Conservation (phyloP, 2,888 invertebrate genomes). For the Chrysolina oricalcia region DNA sequence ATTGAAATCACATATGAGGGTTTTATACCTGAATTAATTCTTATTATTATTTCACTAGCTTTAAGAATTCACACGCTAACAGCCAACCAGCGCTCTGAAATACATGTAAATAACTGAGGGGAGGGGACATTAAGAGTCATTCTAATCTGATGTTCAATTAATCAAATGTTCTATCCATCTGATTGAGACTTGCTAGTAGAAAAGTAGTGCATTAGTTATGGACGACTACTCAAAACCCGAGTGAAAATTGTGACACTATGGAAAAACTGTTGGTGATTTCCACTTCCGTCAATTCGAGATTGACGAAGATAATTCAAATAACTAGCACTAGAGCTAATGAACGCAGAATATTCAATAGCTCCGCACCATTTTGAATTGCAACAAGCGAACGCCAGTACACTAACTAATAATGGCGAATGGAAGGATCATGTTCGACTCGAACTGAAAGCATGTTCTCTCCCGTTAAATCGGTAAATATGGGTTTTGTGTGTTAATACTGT, state of each 20-base stretch:
- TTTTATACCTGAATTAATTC: no score
- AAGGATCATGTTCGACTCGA: constrained; percentile 39
- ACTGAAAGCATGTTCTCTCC: constrained; percentile 26
- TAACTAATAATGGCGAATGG: constrained; percentile 41
- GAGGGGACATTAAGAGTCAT: no score
- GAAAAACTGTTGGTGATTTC: background rate
- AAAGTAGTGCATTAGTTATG: background rate
- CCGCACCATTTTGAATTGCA: constrained; percentile 9
- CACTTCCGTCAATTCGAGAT: background rate
- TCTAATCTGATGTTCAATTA: no score
- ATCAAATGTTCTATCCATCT: no score
- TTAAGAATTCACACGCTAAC: no score
- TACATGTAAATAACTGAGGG: no score
- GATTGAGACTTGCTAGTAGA: no score
- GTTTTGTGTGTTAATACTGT: constrained; percentile 41
- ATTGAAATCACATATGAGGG: no score
- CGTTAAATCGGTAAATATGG: constrained; percentile 42
- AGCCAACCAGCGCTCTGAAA: no score
- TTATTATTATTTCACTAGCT: no score
- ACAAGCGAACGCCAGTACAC: constrained; percentile 28
- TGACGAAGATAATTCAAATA: background rate
- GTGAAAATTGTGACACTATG: no score
- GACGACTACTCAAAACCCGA: no score
- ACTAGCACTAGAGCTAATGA: constrained; percentile 1
- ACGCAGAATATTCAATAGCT: constrained; percentile 17